Evolutionary conservation across 2,888 invertebrate species (phyloP).

Genomic region (Ceriagrion tenellum): DNA sequence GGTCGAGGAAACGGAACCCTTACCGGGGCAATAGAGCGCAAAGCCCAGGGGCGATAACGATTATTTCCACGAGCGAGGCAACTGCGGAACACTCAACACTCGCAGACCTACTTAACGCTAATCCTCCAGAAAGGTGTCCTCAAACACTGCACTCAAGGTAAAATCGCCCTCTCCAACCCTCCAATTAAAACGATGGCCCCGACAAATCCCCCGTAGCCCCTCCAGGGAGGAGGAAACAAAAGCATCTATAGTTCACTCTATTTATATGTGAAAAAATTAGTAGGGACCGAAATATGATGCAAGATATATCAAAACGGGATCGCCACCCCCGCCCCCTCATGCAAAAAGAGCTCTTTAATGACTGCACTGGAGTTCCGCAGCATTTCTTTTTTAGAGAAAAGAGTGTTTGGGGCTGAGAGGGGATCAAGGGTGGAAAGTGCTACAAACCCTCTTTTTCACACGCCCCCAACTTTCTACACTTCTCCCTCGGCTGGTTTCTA

Average conservation of each 20-base stretch:
- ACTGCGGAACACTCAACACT: conserved; percentile 5
- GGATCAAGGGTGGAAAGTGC: background rate
- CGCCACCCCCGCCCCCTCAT: background rate
- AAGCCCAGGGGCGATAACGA: conserved; percentile 7
- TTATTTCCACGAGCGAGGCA: background rate
- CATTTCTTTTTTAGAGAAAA: background rate
- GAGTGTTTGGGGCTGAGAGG: background rate
- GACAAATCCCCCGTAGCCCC: background rate
- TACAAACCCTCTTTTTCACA: background rate
- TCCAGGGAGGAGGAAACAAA: background rate
- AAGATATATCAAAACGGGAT: background rate
- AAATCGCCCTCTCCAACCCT: background rate
- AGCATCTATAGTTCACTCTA: background rate
- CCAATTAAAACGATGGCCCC: conserved; percentile 31
- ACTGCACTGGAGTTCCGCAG: background rate
- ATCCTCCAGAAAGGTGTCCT: conserved; percentile 14
- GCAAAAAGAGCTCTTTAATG: background rate
- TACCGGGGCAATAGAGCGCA: background rate
- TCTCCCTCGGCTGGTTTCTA: too few species aligned
- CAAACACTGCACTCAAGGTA: background rate
- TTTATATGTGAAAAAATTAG: background rate
- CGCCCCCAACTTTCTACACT: background rate
- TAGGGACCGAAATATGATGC: background rate
- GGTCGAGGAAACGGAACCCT: background rate
- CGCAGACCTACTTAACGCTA: conserved; percentile 1